Evolutionary conservation across 1,140 invertebrate species (phyloP), one percentile per base, ranked within the genome.

Genomic region (Zophobas atratus): DNA sequence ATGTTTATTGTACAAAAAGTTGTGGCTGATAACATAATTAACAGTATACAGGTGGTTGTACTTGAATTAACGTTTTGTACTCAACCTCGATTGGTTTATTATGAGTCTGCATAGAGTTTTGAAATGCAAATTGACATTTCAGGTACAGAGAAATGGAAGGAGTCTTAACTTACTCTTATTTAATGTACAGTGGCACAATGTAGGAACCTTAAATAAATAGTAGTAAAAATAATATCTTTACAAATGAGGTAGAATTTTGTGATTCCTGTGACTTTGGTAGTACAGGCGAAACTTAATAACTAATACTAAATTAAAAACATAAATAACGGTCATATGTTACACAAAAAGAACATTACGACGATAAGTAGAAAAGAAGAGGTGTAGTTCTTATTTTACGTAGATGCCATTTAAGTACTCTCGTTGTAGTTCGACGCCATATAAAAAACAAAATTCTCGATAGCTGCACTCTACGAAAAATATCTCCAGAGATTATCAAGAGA

Each of bases 361-460:
- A 67, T 43, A 67, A 67, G 39, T 43, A 67, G 46, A 75, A 72
- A 80, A 48, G 70, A 75, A 56, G 57, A 46, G 76, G 49, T 80
- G 72, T 80, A 80, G 73, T 77, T 80, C 76, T 80, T 80, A 77
- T 77, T 80, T 81, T 78, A 78, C 79, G 81, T 81, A 81, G 79
- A 80, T 81, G 79, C 70, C 77, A 75, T 75, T 78, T 80, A 74
- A 77, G 77, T 77, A 79, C 70, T 75, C 35, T 55, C 51, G 43
- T 75, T 80, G 72, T 81, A 81, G 78, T 81, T 81, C 79, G 80
- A 81, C 80, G 79, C 80, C 80, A 74, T 76, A 75, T 74, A 43
- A 71, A 63, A 34, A 46, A 79, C 49, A 70, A 75, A 76, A 75
- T 70, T 67, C 70, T 49, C 46, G 43, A 70, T 51, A 81, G 60